Conservation (phyloP, 92 coral and sea anemone species). For the Epizoanthus rinbou region DNA sequence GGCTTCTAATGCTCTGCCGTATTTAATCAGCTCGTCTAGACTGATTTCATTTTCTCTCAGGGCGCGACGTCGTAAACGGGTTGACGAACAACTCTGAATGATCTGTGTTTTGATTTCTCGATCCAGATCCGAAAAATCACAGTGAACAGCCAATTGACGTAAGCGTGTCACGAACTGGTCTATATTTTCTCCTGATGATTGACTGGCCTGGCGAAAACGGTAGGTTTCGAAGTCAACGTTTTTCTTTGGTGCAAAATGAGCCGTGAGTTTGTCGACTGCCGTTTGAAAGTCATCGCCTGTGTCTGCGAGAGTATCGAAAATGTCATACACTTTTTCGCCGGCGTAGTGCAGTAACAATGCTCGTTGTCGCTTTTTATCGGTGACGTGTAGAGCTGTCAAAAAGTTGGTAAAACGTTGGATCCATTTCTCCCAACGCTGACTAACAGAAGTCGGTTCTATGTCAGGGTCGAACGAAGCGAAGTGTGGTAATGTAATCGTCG, state of each 20-base stretch:
- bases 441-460: slow-evolving; percentile 39
- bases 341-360: slow-evolving; percentile 41
- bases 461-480: slow-evolving; percentile 12
- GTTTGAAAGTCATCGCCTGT: slow-evolving; percentile 5
- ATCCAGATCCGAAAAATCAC: too few species aligned
- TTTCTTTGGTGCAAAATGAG: too few species aligned
- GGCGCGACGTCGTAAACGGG: slow-evolving; percentile 25
- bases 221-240: too few species aligned
- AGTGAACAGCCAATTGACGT: too few species aligned
- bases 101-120: slow-evolving; percentile 6
- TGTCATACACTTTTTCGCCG: slow-evolving; percentile 44
- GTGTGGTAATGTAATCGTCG: slow-evolving; percentile 22
- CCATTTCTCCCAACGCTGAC: slow-evolving; percentile 38
- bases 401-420: slow-evolving; percentile 38
- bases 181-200: too few species aligned
- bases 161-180: too few species aligned
- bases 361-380: slow-evolving; percentile 31
- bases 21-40: slow-evolving; percentile 10
- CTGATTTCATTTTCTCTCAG: not conserved
- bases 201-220: too few species aligned
- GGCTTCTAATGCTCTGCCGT: slow-evolving; percentile 36
- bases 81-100: slow-evolving; percentile 26
- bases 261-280: slow-evolving; percentile 16
- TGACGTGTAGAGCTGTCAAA: slow-evolving; percentile 27
- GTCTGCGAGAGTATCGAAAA: slow-evolving; percentile 36